phyloP scores from a whole-genome alignment of 1,140 invertebrate genomes.

The Planococcus citri region DNA sequence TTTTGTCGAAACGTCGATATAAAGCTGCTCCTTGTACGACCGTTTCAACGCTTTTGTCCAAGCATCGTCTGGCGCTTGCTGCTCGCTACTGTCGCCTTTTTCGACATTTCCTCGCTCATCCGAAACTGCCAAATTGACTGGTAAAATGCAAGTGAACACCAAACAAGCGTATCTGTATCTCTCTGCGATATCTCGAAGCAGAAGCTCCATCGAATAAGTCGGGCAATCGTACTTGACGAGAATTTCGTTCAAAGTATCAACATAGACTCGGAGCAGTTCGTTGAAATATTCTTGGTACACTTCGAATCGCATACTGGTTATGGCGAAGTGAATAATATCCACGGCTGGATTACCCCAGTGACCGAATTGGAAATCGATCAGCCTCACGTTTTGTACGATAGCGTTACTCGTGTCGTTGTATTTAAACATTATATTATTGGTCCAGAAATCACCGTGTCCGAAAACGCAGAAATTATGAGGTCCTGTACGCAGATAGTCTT shows the following conservation, averaged over 20 bases:
- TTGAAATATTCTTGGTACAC: neutral
- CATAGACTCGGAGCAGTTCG: neutral
- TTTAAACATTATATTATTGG: neutral
- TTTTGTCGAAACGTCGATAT: neutral
- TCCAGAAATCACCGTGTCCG: neutral
- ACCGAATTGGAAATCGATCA: neutral
- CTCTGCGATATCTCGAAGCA: neutral
- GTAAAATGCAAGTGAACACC: neutral
- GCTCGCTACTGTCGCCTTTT: neutral
- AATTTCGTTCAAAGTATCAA: slow-evolving; percentile 14
- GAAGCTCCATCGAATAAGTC: neutral
- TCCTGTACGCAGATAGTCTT: slow-evolving; percentile 27
- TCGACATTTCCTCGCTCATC: neutral
- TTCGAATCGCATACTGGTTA: neutral
- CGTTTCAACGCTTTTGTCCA: neutral
- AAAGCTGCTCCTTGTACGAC: neutral
- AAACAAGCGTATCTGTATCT: neutral
- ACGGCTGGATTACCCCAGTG: neutral
- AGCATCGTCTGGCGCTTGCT: too few species aligned
- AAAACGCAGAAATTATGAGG: slow-evolving; percentile 23
- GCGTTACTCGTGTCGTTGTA: neutral
- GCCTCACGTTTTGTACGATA: neutral
- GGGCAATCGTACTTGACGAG: neutral
- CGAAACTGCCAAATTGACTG: neutral
- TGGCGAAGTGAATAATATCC: slow-evolving; percentile 19